These are phyloP conservation scores for Empidonax alnorum DNA, from an alignment of 2,113 vertebrate species.

Conservation along the genomic window DNA sequence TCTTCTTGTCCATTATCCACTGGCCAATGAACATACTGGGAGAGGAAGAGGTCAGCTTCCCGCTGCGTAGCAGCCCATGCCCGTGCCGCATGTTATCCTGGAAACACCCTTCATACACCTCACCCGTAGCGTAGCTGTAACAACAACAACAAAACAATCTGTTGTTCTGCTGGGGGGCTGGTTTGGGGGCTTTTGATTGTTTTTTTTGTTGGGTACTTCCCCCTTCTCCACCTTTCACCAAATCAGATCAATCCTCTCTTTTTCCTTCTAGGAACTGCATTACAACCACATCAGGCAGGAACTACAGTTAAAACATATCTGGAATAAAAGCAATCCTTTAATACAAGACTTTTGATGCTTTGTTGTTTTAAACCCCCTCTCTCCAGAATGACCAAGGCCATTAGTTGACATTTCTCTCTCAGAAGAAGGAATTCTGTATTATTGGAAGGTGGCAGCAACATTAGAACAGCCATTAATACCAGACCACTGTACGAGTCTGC, in stretches of 20 bases:
- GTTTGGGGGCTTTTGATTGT: accelerated
- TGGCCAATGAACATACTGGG: constrained; percentile 98
- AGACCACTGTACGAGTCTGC: too few relatives aligned
- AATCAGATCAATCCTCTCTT: not conserved
- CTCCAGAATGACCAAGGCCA: not conserved
- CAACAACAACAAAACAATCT: not conserved
- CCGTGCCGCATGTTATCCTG: constrained; percentile 94
- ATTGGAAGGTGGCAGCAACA: not conserved
- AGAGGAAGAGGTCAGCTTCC: constrained; percentile 91
- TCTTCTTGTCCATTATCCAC: constrained; percentile 94
- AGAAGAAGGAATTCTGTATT: not conserved
- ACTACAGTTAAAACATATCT: not conserved
- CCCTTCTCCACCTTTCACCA: not conserved
- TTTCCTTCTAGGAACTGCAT: not conserved
- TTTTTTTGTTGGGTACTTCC: not conserved
- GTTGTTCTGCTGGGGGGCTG: not conserved
- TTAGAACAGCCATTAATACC: not conserved
- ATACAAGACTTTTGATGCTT: not conserved
- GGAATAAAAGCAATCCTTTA: not conserved
- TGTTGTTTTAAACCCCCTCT: not conserved
- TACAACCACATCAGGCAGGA: not conserved
- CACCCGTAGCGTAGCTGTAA: constrained; percentile 88
- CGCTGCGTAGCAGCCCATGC: constrained; percentile 93
- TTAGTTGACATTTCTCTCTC: not conserved
- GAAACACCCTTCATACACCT: constrained; percentile 95